Evolutionary conservation across 2,797 vertebrate species (phyloP).

Genomic region (Novumbra hubbsi): DNA sequence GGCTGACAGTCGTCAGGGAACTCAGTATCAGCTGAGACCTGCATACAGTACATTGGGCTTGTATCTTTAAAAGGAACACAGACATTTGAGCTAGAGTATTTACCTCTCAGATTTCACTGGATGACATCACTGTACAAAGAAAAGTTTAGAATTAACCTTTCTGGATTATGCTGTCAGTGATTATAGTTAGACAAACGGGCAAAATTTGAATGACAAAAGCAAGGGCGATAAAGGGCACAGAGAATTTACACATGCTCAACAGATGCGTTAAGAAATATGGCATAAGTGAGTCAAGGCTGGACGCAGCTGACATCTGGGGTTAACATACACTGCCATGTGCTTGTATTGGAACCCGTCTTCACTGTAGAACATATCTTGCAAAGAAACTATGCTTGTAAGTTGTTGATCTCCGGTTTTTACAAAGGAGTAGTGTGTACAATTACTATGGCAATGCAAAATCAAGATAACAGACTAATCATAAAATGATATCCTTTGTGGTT

Average conservation of each 20-base stretch:
- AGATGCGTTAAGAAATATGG: conserved; percentile 38
- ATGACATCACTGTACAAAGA: neutral
- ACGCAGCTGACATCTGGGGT: conserved; percentile 32
- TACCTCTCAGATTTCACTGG: neutral
- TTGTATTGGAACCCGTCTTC: neutral
- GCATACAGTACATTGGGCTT: neutral
- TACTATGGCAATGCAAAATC: neutral
- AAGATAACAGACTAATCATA: neutral
- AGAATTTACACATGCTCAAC: conserved; percentile 42
- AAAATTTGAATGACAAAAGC: neutral
- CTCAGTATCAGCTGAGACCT: neutral
- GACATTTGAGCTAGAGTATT: neutral
- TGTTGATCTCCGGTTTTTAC: neutral
- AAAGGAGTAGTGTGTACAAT: neutral
- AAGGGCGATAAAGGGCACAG: conserved; percentile 6
- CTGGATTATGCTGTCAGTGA: neutral
- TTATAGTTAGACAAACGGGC: neutral
- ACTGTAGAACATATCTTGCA: neutral
- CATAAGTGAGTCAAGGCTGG: neutral
- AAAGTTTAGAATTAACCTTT: neutral
- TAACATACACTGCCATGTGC: neutral
- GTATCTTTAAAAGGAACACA: neutral
- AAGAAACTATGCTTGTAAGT: neutral
- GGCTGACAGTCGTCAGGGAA: conserved; percentile 18
- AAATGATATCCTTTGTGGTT: neutral